Conservation (phyloP, 2,113 vertebrate genomes). For the Lamprotornis superbus region DNA sequence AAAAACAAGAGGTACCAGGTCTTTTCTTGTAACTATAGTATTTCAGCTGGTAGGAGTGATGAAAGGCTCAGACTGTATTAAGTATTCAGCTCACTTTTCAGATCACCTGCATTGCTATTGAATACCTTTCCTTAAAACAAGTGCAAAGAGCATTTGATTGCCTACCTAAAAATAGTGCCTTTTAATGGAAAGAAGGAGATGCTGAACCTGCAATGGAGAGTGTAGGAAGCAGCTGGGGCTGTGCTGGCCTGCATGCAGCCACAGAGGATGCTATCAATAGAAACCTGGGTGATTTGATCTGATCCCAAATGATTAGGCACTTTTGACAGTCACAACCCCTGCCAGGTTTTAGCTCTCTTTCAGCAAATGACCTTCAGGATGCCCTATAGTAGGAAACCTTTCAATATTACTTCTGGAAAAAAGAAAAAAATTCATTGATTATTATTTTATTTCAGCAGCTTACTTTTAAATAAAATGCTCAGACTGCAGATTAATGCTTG, state of each 20-base stretch:
- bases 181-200: conserved; percentile 13
- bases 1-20: not conserved
- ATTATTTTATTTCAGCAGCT: not conserved
- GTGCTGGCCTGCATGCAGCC: not conserved
- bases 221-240: not conserved
- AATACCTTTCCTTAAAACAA: conserved; percentile 29
- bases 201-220: not conserved
- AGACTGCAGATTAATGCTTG: not conserved
- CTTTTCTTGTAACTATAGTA: not conserved
- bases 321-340: not conserved
- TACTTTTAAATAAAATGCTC: not conserved
- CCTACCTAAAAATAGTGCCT: conserved; percentile 25
- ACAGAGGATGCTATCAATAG: not conserved
- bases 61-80: not conserved
- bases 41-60: not conserved
- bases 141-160: conserved; percentile 14
- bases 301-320: not conserved
- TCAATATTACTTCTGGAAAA: not conserved
- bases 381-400: not conserved
- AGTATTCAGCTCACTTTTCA: not conserved
- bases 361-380: not conserved
- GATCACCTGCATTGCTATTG: not conserved
- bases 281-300: conserved; percentile 7
- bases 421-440: not conserved
- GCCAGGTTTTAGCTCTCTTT: not conserved